Evolutionary conservation across 35 echinoderm and acorn worm species (phyloP).

Genomic region (Ptychodera flava): DNA sequence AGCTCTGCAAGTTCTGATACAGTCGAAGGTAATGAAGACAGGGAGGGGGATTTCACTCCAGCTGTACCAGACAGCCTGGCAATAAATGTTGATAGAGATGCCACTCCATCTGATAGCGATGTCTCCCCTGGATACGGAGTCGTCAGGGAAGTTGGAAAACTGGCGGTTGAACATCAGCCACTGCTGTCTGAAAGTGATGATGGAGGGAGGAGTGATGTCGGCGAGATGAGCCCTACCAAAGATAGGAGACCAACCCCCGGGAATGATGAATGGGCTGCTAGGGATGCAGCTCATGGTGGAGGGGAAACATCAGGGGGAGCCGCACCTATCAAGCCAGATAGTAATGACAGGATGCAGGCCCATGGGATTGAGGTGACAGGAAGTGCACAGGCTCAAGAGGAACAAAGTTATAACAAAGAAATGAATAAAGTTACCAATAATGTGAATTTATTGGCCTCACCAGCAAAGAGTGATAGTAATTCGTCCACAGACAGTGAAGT

Average conservation of each 20-base stretch:
- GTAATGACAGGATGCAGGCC: background rate
- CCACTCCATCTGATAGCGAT: background rate
- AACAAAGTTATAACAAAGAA: background rate
- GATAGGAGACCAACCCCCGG: background rate
- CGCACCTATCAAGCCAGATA: background rate
- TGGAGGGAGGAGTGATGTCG: constrained; percentile 21
- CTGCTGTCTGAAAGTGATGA: background rate
- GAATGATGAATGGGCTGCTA: background rate
- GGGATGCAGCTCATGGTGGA: background rate
- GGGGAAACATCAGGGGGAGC: background rate
- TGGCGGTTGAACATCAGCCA: background rate
- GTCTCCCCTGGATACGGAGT: background rate
- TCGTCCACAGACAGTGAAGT: constrained; percentile 78
- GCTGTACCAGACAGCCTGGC: background rate
- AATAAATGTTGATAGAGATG: background rate
- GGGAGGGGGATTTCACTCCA: background rate
- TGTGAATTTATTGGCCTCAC: background rate
- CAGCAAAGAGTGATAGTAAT: constrained; percentile 27
- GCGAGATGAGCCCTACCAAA: background rate
- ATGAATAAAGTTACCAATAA: constrained; percentile 26
- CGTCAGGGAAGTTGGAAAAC: background rate
- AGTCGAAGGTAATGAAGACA: background rate
- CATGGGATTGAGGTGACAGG: background rate
- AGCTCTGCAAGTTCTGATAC: background rate
- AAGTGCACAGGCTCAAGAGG: constrained; percentile 5